Conservation (phyloP, 2,888 invertebrate genomes). For the Rhingia campestris region DNA sequence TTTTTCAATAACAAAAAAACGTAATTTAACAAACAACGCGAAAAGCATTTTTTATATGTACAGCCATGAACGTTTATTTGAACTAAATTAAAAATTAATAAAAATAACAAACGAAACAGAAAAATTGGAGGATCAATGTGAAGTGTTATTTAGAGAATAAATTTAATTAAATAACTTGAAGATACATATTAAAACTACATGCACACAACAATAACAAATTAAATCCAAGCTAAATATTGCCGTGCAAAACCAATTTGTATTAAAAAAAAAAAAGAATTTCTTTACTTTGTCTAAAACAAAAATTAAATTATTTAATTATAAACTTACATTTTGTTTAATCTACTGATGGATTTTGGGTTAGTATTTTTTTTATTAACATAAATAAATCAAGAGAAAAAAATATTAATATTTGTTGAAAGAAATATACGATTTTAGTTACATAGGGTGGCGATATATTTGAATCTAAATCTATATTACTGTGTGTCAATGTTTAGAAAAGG, state of each 20-base stretch:
- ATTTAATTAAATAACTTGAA: constrained; percentile 26
- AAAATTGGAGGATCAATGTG: constrained; percentile 72
- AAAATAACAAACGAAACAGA: constrained; percentile 28
- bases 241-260: constrained; percentile 44
- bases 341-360: constrained; percentile 70
- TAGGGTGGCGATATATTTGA: constrained; percentile 37
- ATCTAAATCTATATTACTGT: too few species aligned
- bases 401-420: constrained; percentile 54
- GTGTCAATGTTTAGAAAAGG: too few species aligned
- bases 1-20: constrained; percentile 6
- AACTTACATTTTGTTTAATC: constrained; percentile 74
- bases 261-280: constrained; percentile 21
- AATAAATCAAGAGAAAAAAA: constrained; percentile 69
- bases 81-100: constrained; percentile 8
- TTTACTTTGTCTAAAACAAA: constrained; percentile 11
- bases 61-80: constrained; percentile 62
- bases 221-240: constrained; percentile 10
- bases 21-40: constrained; percentile 61
- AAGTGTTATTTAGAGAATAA: constrained; percentile 52
- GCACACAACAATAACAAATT: constrained; percentile 15
- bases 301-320: constrained; percentile 46
- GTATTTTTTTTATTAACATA: constrained; percentile 66
- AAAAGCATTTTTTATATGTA: constrained; percentile 51
- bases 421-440: constrained; percentile 22
- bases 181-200: constrained; percentile 30